Percentiles rank a stretch among this genome's conserved stretches.
phyloP scores from a whole-genome alignment of 2,113 vertebrate genomes.

The Clarias batrachus region DNA sequence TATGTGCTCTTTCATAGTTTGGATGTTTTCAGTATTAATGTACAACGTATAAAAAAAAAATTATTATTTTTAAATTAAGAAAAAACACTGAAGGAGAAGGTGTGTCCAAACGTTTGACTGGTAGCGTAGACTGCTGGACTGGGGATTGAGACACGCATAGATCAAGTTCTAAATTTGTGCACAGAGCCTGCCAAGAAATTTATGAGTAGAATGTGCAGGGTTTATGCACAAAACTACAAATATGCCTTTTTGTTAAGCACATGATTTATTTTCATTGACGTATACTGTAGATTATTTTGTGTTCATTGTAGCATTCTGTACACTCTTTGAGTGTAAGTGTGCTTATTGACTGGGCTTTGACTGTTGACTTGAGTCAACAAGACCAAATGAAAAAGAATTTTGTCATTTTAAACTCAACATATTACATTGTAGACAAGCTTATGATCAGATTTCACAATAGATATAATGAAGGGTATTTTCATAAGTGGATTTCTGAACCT shows the following conservation, averaged over 20 bases:
- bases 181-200: neutral
- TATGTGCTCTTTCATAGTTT: too few species aligned
- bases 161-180: neutral
- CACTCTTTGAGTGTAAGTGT: slow-evolving; percentile 8
- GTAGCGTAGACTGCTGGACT: too few species aligned
- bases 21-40: too few species aligned
- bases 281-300: neutral
- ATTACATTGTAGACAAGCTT: neutral
- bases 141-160: neutral
- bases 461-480: neutral
- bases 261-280: neutral
- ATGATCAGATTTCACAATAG: neutral
- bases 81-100: too few species aligned
- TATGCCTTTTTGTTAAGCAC: neutral
- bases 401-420: neutral
- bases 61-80: too few species aligned
- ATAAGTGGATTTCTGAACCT: neutral
- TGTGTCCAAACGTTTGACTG: too few species aligned
- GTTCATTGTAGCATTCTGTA: neutral
- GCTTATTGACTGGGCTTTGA: neutral
- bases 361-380: neutral
- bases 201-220: neutral
- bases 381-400: neutral
- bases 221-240: neutral
- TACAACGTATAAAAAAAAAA: too few species aligned